Evolutionary conservation across 2,113 vertebrate species (phyloP), one percentile per base, ranked within the genome.

Genomic region (Maccullochella peelii): DNA sequence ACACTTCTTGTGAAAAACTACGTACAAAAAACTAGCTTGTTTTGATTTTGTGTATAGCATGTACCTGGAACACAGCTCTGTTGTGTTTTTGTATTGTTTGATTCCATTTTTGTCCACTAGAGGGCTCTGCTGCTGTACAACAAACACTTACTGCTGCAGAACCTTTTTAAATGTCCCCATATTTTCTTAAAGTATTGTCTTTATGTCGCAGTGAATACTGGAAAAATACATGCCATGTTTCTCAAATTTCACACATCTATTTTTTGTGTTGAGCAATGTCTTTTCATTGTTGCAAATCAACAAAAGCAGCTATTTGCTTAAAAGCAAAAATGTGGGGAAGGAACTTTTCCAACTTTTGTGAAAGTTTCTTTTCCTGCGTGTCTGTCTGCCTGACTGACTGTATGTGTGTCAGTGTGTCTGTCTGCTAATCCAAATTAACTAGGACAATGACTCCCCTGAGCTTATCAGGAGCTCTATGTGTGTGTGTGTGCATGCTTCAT

Each of bases 381-480:
- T 55, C 76, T 33, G 33, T 2, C 33, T 80, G 54, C 8, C 7
- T 79, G 38, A 36, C 84, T 72, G 57, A 8, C 63, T 75, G 79
- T 33, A 68, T 85, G 77, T 85, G 70, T 90, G 68, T 79, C 84
- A 81, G 77, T 77, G 52, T 86, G 82, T 86, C 87, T 86, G 85
- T 86, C 82, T 85, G 73, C 36, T 86, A 81, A 92, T 82, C 85
- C 72, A 85, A 80, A 84, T 84, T 47, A 88, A 89, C 68, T 86
- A 30, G 87, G 83, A 88, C 91, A 78, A 21, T 54, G 67, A 84
- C 78, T 90, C 89, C 83, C 70, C 47, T 69, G 89, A 90, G 85
- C 78, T 82, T 79, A 81, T 83, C 85, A 77, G 52, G 8, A 84
- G 58, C 67, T 40, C 16, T 44, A 6, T 58, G 57, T 58, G 57